Evolutionary conservation across 2,888 invertebrate species (phyloP), one percentile per base, ranked within the genome.

Genomic region (Acleris laterana): DNA sequence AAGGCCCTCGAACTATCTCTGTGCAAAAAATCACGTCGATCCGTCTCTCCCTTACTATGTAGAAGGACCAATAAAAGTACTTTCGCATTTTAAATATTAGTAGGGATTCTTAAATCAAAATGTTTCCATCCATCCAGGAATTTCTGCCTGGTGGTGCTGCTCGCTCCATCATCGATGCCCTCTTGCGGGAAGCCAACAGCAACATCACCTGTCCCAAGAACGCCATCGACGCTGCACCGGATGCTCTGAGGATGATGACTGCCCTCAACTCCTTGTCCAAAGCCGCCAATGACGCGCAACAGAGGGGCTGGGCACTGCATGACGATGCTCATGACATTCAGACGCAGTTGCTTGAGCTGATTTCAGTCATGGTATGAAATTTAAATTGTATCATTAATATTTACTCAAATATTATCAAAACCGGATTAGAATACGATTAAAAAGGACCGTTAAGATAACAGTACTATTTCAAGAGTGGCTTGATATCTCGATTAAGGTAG

Each of bases 231-330:
- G 96, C 96, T 61, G 97, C 97, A 0, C 96, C 97, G 3, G 98
- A 98, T 84, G 96, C 97, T 0, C 94, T 96, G 73, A 94, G 97
- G 25, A 94, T 99, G 84, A 95, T 96, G 85, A 95, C 96, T 53
- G 96, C 98, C 44, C 96, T 98, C 73, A 95, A 95, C 71, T 96
- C 98, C 70, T 88, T 99, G 71, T 96, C 97, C 2, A 96, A 96
- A 69, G 98, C 98, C 72, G 98, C 98, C 74, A 98, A 98, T 80
- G 99, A 99, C 83, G 97, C 98, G 0, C 98, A 99, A 81, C 99
- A 99, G 81, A 93, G 99, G 66, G 98, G 97, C 74, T 99, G 99
- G 99, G 97, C 98, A 84, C 91, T 99, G 38, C 97, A 98, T 82
- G 98, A 99, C 82, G 99, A 99, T 84, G 98, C 98, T 73, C 95